Evolutionary conservation across 2,113 vertebrate species (phyloP), one percentile per base, ranked within the genome.

Genomic region (Plecturocebus donacophilus): DNA sequence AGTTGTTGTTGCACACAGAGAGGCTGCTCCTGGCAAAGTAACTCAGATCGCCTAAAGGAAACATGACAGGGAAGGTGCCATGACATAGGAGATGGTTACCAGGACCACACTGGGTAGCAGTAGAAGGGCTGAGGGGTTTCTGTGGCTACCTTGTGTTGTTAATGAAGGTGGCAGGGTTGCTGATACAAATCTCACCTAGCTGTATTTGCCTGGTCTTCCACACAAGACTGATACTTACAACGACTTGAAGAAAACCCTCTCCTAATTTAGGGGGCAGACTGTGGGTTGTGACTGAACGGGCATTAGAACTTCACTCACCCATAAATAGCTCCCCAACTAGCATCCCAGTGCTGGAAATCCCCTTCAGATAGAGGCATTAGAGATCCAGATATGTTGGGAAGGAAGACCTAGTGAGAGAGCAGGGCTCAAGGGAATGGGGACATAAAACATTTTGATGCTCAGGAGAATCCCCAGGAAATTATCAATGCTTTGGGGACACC

Each of bases 11-110:
- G 32, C 49, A 35, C 3, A 7, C 42, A 86, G n/a, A 17, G 90
- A 89, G 38, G 27, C 95, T 97, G 38, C 47, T 93, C 23, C 92
- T 93, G 86, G 47, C 82, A 93, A 76, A 85, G 68, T 66, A 91
- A 93, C 35, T 93, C 71, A 19, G 49, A 88, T 81, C 6, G 3
- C 75, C 35, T 45, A 73, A 42, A 94, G 70, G 47, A 95, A 94
- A 88, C 14, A 66, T 32, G n/a, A 45, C 19, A 54, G 70, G n/a
- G 25, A 82, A 66, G 27, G 76, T 86, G 23, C 49, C 71, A 23
- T 47, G 70, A 76, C 42, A 23, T 92, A 75, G 71, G 73, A 94
- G 45, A 94, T 89, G 71, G 73, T 75, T 45, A 75, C 68, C 17
- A 47, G 58, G 25, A 81, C n/a, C 66, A 91, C 64, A 70, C 23